Conservation (phyloP, 2,888 invertebrate species). For the Elegia similella region DNA sequence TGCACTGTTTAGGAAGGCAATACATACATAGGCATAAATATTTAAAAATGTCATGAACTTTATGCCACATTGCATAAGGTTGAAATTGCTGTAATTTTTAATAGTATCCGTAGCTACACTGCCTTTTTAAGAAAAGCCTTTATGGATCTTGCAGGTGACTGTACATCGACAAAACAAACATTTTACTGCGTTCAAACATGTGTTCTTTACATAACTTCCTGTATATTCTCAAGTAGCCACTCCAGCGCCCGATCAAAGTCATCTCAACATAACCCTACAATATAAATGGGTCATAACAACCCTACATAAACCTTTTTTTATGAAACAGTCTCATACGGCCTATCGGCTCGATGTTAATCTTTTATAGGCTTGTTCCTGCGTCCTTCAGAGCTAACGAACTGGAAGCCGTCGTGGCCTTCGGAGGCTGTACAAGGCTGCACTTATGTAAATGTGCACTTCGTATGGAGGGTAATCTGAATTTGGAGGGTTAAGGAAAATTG, state of each 20-base stretch:
- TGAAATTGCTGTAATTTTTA: no score
- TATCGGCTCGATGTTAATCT: constrained; percentile 8
- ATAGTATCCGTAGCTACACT: no score
- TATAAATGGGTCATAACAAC: neutral
- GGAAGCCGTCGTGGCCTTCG: neutral
- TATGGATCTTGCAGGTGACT: no score
- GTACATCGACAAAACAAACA: no score
- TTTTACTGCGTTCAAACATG: no score
- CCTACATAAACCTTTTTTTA: constrained; percentile 6
- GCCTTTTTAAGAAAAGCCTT: no score
- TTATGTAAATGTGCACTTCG: neutral
- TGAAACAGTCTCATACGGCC: neutral
- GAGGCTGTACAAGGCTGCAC: neutral
- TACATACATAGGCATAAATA: no score
- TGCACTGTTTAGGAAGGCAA: no score
- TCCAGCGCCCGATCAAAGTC: neutral
- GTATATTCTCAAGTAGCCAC: neutral
- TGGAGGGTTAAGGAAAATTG: neutral
- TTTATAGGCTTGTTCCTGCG: constrained; percentile 5
- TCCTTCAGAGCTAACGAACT: neutral
- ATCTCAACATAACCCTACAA: neutral
- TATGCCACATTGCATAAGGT: no score
- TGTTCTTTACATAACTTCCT: neutral
- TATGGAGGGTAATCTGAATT: neutral
- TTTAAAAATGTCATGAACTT: no score